Conservation (phyloP, 2,888 invertebrate genomes). For the Aphrophora alni region DNA sequence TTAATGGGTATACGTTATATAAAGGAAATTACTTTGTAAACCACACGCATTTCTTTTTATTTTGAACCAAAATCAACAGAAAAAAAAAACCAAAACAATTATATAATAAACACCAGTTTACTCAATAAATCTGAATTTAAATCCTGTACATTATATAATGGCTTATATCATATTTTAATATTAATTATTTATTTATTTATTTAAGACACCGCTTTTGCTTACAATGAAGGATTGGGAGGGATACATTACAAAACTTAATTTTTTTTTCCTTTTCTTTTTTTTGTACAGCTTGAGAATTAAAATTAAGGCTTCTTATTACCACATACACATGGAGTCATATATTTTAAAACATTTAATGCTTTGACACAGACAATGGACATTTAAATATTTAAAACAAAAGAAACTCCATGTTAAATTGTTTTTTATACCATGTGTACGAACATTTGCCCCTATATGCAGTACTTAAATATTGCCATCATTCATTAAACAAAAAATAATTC, state of each 20-base stretch:
- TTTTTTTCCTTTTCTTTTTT: background rate
- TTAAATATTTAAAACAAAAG: background rate
- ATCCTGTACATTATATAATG: constrained; percentile 3
- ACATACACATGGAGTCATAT: constrained; percentile 3
- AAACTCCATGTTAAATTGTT: background rate
- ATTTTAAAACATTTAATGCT: background rate
- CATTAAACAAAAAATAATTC: background rate
- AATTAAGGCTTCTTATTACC: constrained; percentile 6
- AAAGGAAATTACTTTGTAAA: constrained; percentile 9
- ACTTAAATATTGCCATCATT: background rate
- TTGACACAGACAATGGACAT: constrained; percentile 1
- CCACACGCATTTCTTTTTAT: constrained; percentile 6
- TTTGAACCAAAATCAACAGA: constrained; percentile 9
- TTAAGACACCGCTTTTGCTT: constrained; percentile 2
- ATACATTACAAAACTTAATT: background rate
- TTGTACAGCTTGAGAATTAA: background rate
- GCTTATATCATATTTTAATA: background rate
- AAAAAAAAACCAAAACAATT: constrained; percentile 6
- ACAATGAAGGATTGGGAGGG: constrained; percentile 1
- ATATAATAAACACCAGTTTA: constrained; percentile 5
- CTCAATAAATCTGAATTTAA: constrained; percentile 9
- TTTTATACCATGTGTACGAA: background rate
- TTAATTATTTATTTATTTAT: background rate
- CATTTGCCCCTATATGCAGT: background rate
- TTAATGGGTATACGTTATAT: background rate